Conservation (phyloP, 2,113 vertebrate genomes). For the Apaloderma vittatum region DNA sequence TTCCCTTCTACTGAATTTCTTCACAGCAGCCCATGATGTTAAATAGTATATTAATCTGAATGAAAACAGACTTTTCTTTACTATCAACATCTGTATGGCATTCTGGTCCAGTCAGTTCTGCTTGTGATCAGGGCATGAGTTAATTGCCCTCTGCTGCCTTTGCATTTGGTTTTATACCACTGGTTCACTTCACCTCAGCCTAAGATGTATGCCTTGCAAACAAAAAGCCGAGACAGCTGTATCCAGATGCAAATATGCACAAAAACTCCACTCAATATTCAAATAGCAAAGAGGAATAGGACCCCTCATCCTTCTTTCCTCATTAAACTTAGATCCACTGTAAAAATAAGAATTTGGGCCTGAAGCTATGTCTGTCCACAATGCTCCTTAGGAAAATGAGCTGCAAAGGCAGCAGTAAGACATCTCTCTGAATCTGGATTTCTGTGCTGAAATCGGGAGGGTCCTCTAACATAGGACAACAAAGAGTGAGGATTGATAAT, state of each 20-base stretch:
- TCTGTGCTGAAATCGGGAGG: background rate
- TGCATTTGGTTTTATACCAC: background rate
- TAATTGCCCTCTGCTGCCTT: background rate
- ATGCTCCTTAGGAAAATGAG: background rate
- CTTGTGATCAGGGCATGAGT: background rate
- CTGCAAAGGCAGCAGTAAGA: background rate
- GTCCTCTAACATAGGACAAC: background rate
- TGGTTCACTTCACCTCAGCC: background rate
- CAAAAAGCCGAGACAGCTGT: rapidly evolving
- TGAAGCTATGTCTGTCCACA: background rate
- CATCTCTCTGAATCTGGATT: background rate
- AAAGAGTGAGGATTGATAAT: background rate
- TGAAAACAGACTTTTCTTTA: background rate
- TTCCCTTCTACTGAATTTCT: background rate
- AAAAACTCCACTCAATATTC: background rate
- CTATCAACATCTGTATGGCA: background rate
- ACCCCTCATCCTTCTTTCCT: background rate
- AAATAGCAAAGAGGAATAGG: background rate
- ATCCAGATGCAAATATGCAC: background rate
- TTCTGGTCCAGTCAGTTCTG: background rate
- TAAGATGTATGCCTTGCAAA: background rate
- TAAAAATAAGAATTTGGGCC: background rate
- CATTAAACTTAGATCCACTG: background rate
- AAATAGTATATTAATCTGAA: background rate
- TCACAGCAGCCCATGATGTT: background rate